phyloP scores from a whole-genome alignment of 2,888 invertebrate genomes.

The Drosophila imparisetae region DNA sequence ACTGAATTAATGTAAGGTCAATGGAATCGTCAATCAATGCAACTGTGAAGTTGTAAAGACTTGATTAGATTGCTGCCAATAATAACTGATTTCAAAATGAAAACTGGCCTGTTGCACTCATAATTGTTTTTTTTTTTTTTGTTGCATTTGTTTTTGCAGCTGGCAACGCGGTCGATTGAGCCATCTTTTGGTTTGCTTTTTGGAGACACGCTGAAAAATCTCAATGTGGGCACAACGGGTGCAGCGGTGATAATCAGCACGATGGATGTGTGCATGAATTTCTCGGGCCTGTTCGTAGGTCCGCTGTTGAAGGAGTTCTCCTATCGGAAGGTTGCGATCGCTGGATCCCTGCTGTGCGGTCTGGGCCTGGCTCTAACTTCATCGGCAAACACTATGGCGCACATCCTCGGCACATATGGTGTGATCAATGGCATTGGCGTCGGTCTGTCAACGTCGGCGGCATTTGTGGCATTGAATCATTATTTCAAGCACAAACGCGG shows the following conservation, averaged over 20 bases:
- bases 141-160: slow-evolving; percentile 84
- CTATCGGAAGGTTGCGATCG: slow-evolving; percentile 89
- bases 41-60: neutral
- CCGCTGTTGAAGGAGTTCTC: slow-evolving; percentile 91
- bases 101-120: neutral
- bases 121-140: neutral
- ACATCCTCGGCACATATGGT: slow-evolving; percentile 90
- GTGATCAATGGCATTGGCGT: slow-evolving; percentile 92
- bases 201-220: slow-evolving; percentile 89
- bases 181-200: slow-evolving; percentile 93
- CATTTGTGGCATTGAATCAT: slow-evolving; percentile 92
- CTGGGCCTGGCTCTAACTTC: slow-evolving; percentile 89
- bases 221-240: slow-evolving; percentile 90
- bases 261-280: slow-evolving; percentile 91
- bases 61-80: neutral
- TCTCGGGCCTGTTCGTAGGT: slow-evolving; percentile 91
- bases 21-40: neutral
- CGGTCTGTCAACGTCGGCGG: slow-evolving; percentile 90
- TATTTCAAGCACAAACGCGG: slow-evolving; percentile 91
- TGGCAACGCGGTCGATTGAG: slow-evolving; percentile 92
- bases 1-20: neutral
- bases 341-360: slow-evolving; percentile 88
- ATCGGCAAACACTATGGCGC: slow-evolving; percentile 89
- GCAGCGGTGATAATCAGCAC: slow-evolving; percentile 91
- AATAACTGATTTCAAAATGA: neutral